Base-by-base conservation (phyloP, 2,797 vertebrate species). In the Cheirogaleus major region DNA sequence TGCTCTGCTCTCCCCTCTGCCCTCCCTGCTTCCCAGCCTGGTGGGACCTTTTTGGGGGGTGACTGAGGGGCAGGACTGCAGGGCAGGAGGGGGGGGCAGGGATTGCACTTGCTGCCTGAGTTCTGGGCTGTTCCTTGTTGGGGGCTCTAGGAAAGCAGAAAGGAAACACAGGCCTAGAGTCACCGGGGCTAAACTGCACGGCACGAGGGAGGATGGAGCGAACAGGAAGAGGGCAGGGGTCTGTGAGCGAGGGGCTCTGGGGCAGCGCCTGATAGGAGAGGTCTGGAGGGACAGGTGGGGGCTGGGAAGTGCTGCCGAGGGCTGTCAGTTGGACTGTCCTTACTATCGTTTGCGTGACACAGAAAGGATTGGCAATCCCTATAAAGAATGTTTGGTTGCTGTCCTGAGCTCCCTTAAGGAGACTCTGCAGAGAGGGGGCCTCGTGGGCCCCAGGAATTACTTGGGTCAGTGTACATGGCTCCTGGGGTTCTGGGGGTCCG, bases 181-280 rank as follows among this genome's bases (percentile, higher is more conserved):
- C 43, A 12, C 23, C 0, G 4, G 11, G 79, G 65, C 50, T 38
- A 38, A 38, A 11, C 1, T 1, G 57, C 27, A 30, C 18, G 67
- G 35, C 10, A 2, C 1, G 18, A 25, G 5, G 63, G 69, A 11
- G 61, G 18, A 9, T 17, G 0, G 9, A 10, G 17, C 3, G 27
- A 35, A 23, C 43, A 11, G 67, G 35, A 52, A 41, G 86, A 12
- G 27, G 13, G 2, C 1, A 15, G 32, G 7, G 12, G 11, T 17
- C 57, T 32, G 41, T 14, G 7, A 45, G 52, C 0, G 1, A 48
- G 22, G 45, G 55, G 15, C 1, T 75, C 79, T 7, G 32, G 14
- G 48, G 11, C 0, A 11, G 50, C 35, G 30, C 43, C 1, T 0
- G 22, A 11, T 22, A 2, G 0, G 0, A 8, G 48, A 14, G 75